Percentiles rank a stretch among this genome's conserved stretches.
Evolutionary conservation across 2,888 invertebrate species (phyloP).

Genomic region (Scelioninae gen. 1): DNA sequence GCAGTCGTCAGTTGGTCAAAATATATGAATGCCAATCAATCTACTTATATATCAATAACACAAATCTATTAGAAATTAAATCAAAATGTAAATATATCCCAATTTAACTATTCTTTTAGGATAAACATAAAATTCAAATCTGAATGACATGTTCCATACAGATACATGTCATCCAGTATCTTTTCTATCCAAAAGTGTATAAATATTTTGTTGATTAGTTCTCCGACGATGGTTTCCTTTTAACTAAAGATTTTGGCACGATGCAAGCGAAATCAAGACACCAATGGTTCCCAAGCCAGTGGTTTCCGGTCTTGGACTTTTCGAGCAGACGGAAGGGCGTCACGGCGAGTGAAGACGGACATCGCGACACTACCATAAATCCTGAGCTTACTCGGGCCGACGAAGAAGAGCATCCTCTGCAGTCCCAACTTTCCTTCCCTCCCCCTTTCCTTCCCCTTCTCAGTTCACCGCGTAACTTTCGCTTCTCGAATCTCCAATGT

Average conservation of each 20-base stretch:
- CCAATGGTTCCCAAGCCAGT: conserved; percentile 73
- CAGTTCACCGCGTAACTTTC: conserved; percentile 67
- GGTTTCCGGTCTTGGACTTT: conserved; percentile 73
- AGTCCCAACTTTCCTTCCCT: conserved; percentile 67
- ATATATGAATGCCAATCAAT: too few species aligned
- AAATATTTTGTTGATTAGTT: conserved; percentile 45
- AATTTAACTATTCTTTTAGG: too few species aligned
- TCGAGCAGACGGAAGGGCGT: conserved; percentile 81
- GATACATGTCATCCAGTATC: too few species aligned
- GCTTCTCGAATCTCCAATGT: conserved; percentile 69
- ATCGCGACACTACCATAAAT: conserved; percentile 84
- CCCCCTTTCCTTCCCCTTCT: conserved; percentile 21
- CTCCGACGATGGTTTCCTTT: conserved; percentile 47
- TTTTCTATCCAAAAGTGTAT: too few species aligned
- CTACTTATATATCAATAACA: too few species aligned
- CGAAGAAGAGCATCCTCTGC: conserved; percentile 79
- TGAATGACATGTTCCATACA: too few species aligned
- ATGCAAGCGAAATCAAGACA: conserved; percentile 58
- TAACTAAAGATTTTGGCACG: conserved; percentile 64
- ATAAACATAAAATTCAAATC: too few species aligned
- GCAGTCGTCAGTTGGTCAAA: too few species aligned
- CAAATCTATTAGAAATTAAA: too few species aligned
- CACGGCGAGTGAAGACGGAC: conserved; percentile 85
- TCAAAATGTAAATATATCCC: too few species aligned
- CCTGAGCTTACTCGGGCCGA: conserved; percentile 81